Conservation (phyloP, 2,113 vertebrate species). For the Tympanuchus pallidicinctus region DNA sequence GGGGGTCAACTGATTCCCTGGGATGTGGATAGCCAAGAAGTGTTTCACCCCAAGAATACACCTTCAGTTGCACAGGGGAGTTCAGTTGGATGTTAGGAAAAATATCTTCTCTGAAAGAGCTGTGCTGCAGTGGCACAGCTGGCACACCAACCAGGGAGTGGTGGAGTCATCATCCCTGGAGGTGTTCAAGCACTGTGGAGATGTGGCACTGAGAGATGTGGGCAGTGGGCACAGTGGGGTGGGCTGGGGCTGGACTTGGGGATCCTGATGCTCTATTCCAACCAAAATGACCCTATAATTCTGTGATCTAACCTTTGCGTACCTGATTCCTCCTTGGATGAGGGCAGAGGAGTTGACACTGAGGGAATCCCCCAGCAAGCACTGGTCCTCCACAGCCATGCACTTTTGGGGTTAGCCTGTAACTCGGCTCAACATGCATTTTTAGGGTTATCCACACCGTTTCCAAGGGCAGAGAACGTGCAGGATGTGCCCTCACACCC, state of each 20-base stretch:
- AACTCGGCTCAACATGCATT: neutral
- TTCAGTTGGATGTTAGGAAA: no score
- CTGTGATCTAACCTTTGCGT: neutral
- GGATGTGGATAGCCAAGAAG: neutral
- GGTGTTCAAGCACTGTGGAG: no score
- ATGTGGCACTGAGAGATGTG: no score
- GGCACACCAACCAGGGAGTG: no score
- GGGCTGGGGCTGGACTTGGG: no score
- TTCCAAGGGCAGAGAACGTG: neutral
- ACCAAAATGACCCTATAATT: no score
- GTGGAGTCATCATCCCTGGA: no score
- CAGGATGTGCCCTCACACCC: neutral
- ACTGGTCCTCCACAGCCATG: rapidly evolving
- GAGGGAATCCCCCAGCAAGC: neutral
- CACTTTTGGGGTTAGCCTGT: neutral
- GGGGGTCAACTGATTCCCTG: neutral
- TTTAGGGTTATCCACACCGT: neutral
- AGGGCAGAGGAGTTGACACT: neutral
- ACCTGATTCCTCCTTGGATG: neutral
- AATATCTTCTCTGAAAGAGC: no score
- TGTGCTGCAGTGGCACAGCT: no score
- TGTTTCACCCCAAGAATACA: neutral
- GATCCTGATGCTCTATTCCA: no score
- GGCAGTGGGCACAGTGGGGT: no score
- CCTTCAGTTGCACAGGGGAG: no score